Percentiles rank a stretch among this genome's conserved stretches.
These are phyloP conservation scores for Sisyra terminalis DNA, from an alignment of 2,888 invertebrate species.

Conservation along the genomic window DNA sequence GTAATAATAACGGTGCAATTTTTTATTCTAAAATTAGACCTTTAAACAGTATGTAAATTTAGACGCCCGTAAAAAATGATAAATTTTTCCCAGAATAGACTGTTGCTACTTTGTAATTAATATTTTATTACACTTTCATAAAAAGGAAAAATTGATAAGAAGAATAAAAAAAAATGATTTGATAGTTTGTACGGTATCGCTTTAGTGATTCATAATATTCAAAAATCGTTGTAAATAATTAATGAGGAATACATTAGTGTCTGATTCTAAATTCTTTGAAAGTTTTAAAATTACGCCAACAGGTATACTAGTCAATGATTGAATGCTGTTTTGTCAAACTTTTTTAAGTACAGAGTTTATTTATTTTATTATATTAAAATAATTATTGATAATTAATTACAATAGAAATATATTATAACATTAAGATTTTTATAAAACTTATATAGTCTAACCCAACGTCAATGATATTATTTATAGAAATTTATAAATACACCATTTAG, in stretches of 20 bases:
- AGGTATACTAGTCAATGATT: constrained; percentile 9
- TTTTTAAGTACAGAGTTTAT: background rate
- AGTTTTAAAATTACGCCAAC: constrained; percentile 1
- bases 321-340: background rate
- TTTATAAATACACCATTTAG: no score
- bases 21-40: no score
- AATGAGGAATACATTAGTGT: constrained; percentile 1
- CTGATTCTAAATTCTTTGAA: constrained; percentile 7
- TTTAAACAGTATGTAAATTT: no score
- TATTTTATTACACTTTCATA: background rate
- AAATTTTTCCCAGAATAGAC: no score
- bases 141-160: background rate
- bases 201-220: background rate
- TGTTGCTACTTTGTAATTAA: no score
- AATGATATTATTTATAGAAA: background rate
- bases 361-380: background rate
- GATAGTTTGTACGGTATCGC: background rate
- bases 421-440: background rate
- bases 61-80: no score
- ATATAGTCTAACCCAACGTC: background rate
- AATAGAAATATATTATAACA: no score
- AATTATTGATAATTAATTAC: background rate
- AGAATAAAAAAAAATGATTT: no score
- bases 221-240: background rate
- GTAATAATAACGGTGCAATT: no score